Base-by-base conservation (phyloP, 1,140 invertebrate genomes). In the Formica selysi region DNA sequence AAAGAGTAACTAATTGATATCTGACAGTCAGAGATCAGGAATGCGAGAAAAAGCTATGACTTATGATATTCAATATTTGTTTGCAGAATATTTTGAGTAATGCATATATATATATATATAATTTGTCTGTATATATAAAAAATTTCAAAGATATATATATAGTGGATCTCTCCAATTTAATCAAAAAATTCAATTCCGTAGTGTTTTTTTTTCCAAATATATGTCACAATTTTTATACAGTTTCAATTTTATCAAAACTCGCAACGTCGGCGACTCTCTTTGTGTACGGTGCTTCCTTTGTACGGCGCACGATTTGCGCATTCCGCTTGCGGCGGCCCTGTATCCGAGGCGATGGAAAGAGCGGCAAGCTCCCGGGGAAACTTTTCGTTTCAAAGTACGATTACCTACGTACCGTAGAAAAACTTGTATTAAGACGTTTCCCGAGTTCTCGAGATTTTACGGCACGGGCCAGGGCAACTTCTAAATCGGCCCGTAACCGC, bases 361-460 rank as follows among this genome's bases (percentile, higher is more conserved):
- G 78, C 36, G 36, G 48, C 48, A 67, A 44, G 51, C 36, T 38
- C 16, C 57, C 67, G 71, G 48, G 65, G 73, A 80, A 90, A 91
- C 87, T 91, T 91, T 91, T 87, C 90, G 89, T 89, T 91, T 89
- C 79, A 91, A 91, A 91, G 87, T 91, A 88, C 90, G 89, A 91
- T 91, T 91, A 91, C 88, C 86, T 80, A 84, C 79, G 87, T 89
- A 87, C 85, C 68, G 48, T 89, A 65, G 88, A 91, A 91, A 89
- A 91, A 91, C 89, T 91, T 90, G 86, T 90, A 90, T 90, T 90
- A 90, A 90, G 89, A 90, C 89, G 89, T 90, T 90, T 64, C 65
- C n/a, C 10, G 70, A 86, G 71, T 90, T 85, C 59, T 29, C 32
- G 41, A 76, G 88, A 90, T 90, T 90, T 86, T 84, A 88, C 73